Conservation (phyloP, 2,888 invertebrate genomes). For the Metopia argyrocephala region DNA sequence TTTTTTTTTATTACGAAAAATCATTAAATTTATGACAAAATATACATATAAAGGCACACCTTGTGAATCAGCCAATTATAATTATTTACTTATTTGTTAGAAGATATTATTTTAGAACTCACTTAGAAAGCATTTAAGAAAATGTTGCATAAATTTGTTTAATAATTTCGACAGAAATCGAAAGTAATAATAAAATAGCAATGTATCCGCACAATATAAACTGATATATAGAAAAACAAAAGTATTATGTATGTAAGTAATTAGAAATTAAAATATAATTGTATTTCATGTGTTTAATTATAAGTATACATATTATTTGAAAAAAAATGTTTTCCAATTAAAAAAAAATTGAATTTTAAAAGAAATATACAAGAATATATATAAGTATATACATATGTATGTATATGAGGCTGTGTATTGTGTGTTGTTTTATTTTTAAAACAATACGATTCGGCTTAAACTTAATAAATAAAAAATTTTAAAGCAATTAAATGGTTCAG, state of each 20-base stretch:
- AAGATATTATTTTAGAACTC: too few species aligned
- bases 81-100: too few species aligned
- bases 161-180: too few species aligned
- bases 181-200: background rate
- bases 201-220: background rate
- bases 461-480: constrained; percentile 9
- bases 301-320: background rate
- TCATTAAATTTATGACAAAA: too few species aligned
- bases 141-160: too few species aligned
- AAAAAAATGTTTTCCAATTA: too few species aligned
- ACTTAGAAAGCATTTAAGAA: too few species aligned
- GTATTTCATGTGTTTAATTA: background rate
- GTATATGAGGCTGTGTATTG: constrained; percentile 36
- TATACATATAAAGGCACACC: too few species aligned
- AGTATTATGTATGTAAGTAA: too few species aligned
- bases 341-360: background rate
- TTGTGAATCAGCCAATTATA: too few species aligned
- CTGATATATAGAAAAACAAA: too few species aligned
- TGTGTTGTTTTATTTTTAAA: background rate
- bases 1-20: too few species aligned
- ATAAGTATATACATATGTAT: background rate
- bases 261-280: background rate
- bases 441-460: background rate
- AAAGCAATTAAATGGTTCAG: constrained; percentile 1
- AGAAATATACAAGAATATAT: background rate